Percentiles rank a stretch among this genome's conserved stretches.
phyloP scores from a whole-genome alignment of 2,113 vertebrate genomes.

The Anser cygnoides region DNA sequence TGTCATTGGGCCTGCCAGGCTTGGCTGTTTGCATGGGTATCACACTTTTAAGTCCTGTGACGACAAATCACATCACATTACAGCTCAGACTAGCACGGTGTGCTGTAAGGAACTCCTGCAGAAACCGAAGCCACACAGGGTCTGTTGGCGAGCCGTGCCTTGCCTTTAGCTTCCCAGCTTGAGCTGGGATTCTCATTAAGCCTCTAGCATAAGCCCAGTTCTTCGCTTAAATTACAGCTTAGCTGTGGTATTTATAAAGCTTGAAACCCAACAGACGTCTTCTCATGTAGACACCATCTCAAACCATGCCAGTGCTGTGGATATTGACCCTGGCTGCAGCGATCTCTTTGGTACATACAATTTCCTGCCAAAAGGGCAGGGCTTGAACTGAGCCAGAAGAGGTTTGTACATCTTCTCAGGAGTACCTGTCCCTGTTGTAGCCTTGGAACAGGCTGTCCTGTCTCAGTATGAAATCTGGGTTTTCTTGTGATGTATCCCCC shows the following conservation, averaged over 20 bases:
- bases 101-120: background rate
- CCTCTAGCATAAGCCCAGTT: background rate
- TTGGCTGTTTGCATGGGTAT: background rate
- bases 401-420: background rate
- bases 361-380: background rate
- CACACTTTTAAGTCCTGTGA: background rate
- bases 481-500: background rate
- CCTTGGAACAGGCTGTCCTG: background rate
- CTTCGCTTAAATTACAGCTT: conserved; percentile 37
- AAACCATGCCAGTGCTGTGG: background rate
- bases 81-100: background rate
- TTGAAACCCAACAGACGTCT: conserved; percentile 40
- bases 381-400: background rate
- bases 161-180: conserved; percentile 29
- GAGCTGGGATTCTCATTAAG: conserved; percentile 21
- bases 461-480: background rate
- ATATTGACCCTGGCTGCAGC: background rate
- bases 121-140: background rate
- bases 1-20: background rate
- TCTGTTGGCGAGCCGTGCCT: background rate
- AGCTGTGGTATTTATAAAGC: background rate
- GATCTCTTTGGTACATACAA: background rate
- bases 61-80: background rate
- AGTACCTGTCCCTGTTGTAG: background rate
- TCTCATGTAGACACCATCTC: background rate